Conservation (phyloP, 2,888 invertebrate genomes). For the Ernsta delagoae region DNA sequence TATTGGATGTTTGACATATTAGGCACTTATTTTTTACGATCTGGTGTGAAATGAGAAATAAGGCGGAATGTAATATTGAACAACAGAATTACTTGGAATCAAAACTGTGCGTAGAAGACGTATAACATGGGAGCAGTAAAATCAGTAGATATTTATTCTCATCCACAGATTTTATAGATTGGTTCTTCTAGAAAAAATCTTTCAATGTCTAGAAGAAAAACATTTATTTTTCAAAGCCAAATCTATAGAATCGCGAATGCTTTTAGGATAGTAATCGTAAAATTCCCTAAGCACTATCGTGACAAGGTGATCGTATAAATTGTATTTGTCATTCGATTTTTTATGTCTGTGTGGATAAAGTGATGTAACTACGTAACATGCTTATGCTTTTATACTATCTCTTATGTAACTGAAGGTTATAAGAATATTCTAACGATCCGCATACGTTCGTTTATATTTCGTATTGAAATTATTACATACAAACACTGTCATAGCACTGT, state of each 20-base stretch:
- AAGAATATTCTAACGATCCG: neutral
- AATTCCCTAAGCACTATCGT: conserved; percentile 28
- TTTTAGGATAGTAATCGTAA: conserved; percentile 23
- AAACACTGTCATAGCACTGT: too few relatives aligned
- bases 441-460: too few relatives aligned
- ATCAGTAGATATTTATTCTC: too few relatives aligned
- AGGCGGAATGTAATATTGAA: too few relatives aligned
- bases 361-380: neutral
- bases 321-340: conserved; percentile 26
- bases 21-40: too few relatives aligned
- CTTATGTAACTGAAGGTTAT: conserved; percentile 7
- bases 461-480: too few relatives aligned
- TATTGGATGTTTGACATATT: too few relatives aligned
- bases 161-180: neutral
- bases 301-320: conserved; percentile 24
- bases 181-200: neutral
- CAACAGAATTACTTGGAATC: too few relatives aligned
- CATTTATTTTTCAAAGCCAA: conserved; percentile 17
- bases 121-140: too few relatives aligned
- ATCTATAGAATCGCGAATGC: conserved; percentile 12
- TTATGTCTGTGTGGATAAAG: conserved; percentile 13
- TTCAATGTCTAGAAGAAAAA: too few relatives aligned
- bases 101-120: too few relatives aligned
- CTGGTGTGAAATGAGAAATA: too few relatives aligned
- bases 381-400: neutral